These are phyloP conservation scores for Acipenser ruthenus DNA, from an alignment of 2,797 vertebrate species.

Conservation along the genomic window DNA sequence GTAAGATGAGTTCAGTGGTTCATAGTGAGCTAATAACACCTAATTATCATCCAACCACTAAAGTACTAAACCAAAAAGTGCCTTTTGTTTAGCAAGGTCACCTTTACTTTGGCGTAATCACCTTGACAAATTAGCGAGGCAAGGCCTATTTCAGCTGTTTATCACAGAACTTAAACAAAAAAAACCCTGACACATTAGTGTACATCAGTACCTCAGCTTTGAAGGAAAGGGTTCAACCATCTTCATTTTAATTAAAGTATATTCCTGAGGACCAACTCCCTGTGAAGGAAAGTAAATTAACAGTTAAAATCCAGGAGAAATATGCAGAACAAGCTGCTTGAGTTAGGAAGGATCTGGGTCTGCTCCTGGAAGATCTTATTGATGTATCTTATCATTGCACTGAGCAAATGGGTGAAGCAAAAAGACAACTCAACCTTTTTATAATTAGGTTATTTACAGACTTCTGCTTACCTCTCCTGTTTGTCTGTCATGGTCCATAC, in stretches of 20 bases:
- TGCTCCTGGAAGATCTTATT: too few relatives aligned
- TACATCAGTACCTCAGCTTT: conserved; percentile 72
- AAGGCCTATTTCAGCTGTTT: too few relatives aligned
- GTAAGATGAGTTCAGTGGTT: too few relatives aligned
- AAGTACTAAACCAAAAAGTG: not conserved
- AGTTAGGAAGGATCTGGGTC: too few relatives aligned
- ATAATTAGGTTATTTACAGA: not conserved
- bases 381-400: too few relatives aligned
- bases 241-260: conserved; percentile 92
- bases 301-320: not conserved
- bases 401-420: too few relatives aligned
- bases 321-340: too few relatives aligned
- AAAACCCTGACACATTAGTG: too few relatives aligned
- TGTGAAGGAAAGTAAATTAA: conserved; percentile 32
- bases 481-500: conserved; percentile 98
- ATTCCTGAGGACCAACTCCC: conserved; percentile 96
- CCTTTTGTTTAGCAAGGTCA: not conserved
- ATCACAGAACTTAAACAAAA: too few relatives aligned
- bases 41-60: conserved; percentile 26
- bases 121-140: too few relatives aligned
- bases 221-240: conserved; percentile 82
- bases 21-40: too few relatives aligned
- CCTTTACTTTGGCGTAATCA: too few relatives aligned
- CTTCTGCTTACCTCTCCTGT: conserved; percentile 79
- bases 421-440: not conserved